These are phyloP conservation scores for Stomorhina lunata DNA, from an alignment of 2,888 invertebrate species.

Conservation along the genomic window DNA sequence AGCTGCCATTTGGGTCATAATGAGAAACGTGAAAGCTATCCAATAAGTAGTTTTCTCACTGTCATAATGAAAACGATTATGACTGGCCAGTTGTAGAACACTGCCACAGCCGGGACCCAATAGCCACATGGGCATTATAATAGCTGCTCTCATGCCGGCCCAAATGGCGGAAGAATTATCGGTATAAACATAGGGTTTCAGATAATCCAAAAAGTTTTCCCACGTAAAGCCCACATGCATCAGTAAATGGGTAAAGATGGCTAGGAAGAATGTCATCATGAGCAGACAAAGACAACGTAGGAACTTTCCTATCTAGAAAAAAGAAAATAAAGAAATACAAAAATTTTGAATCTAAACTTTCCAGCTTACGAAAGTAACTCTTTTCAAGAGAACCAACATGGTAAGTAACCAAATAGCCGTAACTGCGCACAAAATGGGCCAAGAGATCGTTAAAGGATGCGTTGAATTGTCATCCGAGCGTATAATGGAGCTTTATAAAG, in stretches of 20 bases:
- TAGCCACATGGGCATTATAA: conserved; percentile 82
- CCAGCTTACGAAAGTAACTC: conserved; percentile 73
- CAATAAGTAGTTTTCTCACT: conserved; percentile 80
- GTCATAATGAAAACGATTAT: conserved; percentile 87
- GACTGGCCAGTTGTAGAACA: conserved; percentile 90
- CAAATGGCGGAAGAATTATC: conserved; percentile 63
- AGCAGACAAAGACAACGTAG: conserved; percentile 74
- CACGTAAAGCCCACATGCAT: conserved; percentile 69
- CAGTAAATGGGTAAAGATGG: conserved; percentile 72
- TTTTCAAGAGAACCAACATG: conserved; percentile 70
- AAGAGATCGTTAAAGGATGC: conserved; percentile 70
- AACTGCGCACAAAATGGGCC: conserved; percentile 71
- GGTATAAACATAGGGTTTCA: conserved; percentile 67
- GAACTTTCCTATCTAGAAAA: conserved; percentile 75
- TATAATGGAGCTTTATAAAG: conserved; percentile 70
- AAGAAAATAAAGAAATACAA: neutral
- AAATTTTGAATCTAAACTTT: neutral
- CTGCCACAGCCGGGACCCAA: conserved; percentile 93
- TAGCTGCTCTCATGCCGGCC: conserved; percentile 67
- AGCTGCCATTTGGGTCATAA: conserved; percentile 72
- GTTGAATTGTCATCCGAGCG: conserved; percentile 70
- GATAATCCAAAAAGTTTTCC: conserved; percentile 66
- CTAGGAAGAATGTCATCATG: conserved; percentile 72
- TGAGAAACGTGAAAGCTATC: conserved; percentile 74
- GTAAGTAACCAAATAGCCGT: conserved; percentile 73